A percentile compares a stretch with the other conserved stretches of the same genome.
Conservation (phyloP, 2,797 vertebrate species). For the Pyrocephalus nanus region DNA sequence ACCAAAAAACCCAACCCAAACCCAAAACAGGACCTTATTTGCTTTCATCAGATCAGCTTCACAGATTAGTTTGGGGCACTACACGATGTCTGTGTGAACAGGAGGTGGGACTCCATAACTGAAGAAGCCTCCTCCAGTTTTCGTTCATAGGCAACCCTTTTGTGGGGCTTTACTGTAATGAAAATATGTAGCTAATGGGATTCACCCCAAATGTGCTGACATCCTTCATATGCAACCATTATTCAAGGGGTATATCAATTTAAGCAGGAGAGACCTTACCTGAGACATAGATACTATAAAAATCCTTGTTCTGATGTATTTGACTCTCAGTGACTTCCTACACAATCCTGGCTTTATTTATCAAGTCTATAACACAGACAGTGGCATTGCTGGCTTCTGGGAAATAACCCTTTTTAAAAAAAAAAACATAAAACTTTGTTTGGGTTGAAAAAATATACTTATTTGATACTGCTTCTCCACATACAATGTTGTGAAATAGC, state of each 20-base stretch:
- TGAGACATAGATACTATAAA: neutral
- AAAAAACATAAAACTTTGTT: neutral
- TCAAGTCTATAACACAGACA: neutral
- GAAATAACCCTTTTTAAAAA: neutral
- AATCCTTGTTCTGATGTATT: neutral
- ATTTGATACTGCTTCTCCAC: neutral
- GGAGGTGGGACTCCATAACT: neutral
- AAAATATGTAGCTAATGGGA: neutral
- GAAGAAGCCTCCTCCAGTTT: neutral
- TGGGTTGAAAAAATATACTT: neutral
- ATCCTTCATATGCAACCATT: neutral
- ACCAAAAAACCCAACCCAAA: neutral
- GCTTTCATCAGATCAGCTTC: neutral
- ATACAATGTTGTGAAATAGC: neutral
- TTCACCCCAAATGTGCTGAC: neutral
- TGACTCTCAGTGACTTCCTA: neutral
- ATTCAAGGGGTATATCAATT: neutral
- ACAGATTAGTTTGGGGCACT: neutral
- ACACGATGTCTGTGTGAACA: neutral
- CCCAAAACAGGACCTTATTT: neutral
- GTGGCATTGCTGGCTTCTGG: neutral
- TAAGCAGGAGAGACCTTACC: neutral
- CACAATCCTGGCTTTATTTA: neutral
- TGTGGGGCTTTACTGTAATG: neutral
- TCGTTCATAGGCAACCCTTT: neutral